Conservation (phyloP, 2,888 invertebrate species). For the Netelia inedita region DNA sequence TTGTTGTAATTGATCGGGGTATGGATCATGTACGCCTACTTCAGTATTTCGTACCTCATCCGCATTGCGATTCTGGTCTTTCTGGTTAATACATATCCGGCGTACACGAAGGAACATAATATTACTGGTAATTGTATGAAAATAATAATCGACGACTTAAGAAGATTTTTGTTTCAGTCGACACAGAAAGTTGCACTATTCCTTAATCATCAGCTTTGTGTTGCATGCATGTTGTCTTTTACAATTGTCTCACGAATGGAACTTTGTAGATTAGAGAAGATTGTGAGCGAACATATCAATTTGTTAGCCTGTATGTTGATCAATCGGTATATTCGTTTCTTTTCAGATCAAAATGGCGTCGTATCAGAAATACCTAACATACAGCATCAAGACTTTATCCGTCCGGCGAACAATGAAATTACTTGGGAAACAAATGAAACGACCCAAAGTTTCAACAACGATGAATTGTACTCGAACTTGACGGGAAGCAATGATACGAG, state of each 20-base stretch:
- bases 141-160: not conserved
- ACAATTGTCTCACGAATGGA: too few species aligned
- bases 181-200: too few species aligned
- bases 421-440: not conserved
- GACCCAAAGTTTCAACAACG: not conserved
- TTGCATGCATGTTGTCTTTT: too few species aligned
- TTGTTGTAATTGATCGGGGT: conserved; percentile 41
- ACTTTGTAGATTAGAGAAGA: too few species aligned
- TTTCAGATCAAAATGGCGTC: conserved; percentile 21
- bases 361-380: not conserved
- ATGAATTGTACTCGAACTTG: not conserved
- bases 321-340: not conserved
- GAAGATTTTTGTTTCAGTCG: too few species aligned
- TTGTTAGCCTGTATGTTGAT: too few species aligned
- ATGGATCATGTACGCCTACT: conserved; percentile 58
- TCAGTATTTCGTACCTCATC: conserved; percentile 26
- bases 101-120: conserved; percentile 19
- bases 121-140: conserved; percentile 35
- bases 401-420: not conserved
- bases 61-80: conserved; percentile 26
- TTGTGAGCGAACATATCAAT: too few species aligned
- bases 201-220: too few species aligned
- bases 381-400: not conserved
- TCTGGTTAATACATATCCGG: not conserved
- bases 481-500: not conserved